Conservation (phyloP, 2,797 vertebrate genomes). For the Sebastes itinus region DNA sequence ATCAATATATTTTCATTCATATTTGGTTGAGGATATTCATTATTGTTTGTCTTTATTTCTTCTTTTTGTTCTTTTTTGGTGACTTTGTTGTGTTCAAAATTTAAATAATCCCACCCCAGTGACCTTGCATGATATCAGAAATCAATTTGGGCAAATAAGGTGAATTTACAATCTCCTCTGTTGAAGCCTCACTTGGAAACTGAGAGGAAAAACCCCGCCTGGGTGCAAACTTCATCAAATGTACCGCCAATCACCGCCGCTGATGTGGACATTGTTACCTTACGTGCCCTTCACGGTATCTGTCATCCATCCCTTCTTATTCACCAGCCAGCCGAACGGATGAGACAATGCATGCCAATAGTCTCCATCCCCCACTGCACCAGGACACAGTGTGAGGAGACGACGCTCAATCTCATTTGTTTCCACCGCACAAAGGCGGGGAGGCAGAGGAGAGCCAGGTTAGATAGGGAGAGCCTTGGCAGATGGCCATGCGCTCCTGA, state of each 20-base stretch:
- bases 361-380: constrained; percentile 48
- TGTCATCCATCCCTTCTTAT: constrained; percentile 60
- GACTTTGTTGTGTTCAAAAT: neutral
- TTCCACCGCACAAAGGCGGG: constrained; percentile 54
- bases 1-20: neutral
- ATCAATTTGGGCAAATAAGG: neutral
- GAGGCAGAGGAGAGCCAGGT: constrained; percentile 62
- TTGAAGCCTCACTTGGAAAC: constrained; percentile 12
- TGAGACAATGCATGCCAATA: constrained; percentile 69
- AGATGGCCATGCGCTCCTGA: constrained; percentile 63
- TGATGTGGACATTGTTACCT: constrained; percentile 43
- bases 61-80: neutral
- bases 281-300: constrained; percentile 67
- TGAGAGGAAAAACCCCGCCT: neutral
- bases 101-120: neutral
- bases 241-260: constrained; percentile 8
- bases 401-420: constrained; percentile 55
- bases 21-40: neutral
- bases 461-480: constrained; percentile 66
- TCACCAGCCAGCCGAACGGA: constrained; percentile 46
- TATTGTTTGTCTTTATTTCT: neutral
- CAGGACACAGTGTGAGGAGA: constrained; percentile 42
- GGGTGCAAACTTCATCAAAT: constrained; percentile 26
- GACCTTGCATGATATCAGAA: neutral
- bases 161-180: neutral